phyloP scores from a whole-genome alignment of 92 coral and sea anemone genomes.

The Siderastrea siderea region DNA sequence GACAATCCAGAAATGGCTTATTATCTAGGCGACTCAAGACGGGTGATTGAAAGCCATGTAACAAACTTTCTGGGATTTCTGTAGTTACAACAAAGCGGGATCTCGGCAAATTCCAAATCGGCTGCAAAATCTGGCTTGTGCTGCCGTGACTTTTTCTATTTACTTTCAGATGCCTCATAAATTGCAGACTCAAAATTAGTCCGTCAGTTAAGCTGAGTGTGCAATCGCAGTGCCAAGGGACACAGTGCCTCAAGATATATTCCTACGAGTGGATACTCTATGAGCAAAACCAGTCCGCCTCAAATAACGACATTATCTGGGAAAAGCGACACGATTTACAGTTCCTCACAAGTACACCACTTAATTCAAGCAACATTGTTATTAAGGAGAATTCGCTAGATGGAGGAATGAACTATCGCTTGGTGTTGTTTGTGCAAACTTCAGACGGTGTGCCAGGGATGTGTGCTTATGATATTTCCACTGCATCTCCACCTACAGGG shows the following conservation, averaged over 20 bases:
- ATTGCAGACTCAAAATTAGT: neutral
- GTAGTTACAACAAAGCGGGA: too few relatives aligned
- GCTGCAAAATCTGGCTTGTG: too few relatives aligned
- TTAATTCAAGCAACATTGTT: constrained; percentile 1
- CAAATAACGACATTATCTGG: neutral
- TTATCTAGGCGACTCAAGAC: too few relatives aligned
- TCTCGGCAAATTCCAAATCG: too few relatives aligned
- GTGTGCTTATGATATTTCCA: constrained; percentile 5
- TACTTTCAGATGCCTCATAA: constrained; percentile 18
- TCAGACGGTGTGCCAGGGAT: neutral
- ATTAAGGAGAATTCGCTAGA: constrained; percentile 17
- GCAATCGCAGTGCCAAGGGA: constrained; percentile 1
- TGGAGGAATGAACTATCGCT: neutral
- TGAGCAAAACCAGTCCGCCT: neutral
- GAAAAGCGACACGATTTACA: neutral
- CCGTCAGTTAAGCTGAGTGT: constrained; percentile 16
- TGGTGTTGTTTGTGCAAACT: neutral
- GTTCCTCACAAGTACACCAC: constrained; percentile 6
- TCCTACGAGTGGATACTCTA: constrained; percentile 14
- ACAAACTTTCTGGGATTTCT: too few relatives aligned
- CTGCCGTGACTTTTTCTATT: neutral
- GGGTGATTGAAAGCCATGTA: too few relatives aligned
- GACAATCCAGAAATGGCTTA: too few relatives aligned
- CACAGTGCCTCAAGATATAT: constrained; percentile 4
- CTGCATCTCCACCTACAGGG: constrained; percentile 6